phyloP scores from a whole-genome alignment of 2,797 vertebrate genomes.

The Cottoperca gobio region DNA sequence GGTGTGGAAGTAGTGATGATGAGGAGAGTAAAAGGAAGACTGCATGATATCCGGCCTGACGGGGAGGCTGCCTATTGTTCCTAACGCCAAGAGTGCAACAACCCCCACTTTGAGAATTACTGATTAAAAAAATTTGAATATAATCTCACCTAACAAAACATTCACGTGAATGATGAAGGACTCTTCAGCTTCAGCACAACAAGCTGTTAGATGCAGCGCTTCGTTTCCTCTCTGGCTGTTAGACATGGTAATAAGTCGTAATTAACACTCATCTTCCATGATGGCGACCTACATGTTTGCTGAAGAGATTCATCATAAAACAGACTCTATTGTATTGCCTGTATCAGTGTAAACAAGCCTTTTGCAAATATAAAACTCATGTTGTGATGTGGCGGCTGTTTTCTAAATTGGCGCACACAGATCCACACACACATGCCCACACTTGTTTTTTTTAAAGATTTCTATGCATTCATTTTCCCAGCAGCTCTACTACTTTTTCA shows the following conservation, averaged over 20 bases:
- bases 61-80: too few species aligned
- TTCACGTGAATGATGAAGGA: constrained; percentile 12
- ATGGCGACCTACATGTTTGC: constrained; percentile 3
- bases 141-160: not conserved
- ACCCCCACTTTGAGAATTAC: too few species aligned
- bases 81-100: too few species aligned
- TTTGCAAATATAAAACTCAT: constrained; percentile 10
- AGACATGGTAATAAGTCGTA: not conserved
- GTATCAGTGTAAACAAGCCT: constrained; percentile 12
- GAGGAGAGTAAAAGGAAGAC: too few species aligned
- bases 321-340: not conserved
- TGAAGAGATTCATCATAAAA: not conserved
- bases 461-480: not conserved
- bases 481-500: not conserved
- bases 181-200: not conserved
- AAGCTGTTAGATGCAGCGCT: not conserved
- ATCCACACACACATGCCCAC: constrained; percentile 6
- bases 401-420: not conserved
- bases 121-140: not conserved
- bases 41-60: too few species aligned
- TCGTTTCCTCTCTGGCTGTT: constrained; percentile 11
- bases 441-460: constrained; percentile 25
- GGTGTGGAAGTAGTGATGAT: too few species aligned
- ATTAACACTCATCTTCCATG: constrained; percentile 9
- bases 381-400: not conserved